These are phyloP conservation scores for Microctenopoma lineatum DNA, from an alignment of 2,797 vertebrate genomes.

Conservation along the genomic window DNA sequence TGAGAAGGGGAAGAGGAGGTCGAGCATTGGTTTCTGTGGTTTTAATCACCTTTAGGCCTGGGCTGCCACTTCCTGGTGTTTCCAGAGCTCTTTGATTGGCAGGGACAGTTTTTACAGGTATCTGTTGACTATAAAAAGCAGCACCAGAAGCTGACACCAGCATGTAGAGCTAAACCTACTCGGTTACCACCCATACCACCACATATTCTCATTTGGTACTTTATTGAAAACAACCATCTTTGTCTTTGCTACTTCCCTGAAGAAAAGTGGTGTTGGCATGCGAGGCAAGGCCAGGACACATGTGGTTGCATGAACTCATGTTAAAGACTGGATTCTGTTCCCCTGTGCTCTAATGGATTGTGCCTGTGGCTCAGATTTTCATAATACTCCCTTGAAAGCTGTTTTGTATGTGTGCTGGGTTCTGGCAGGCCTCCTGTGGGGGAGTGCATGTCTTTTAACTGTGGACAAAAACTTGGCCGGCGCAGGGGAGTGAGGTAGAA, in stretches of 20 bases:
- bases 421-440: constrained; percentile 27
- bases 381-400: constrained; percentile 33
- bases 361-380: constrained; percentile 33
- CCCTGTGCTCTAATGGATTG: constrained; percentile 32
- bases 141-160: neutral
- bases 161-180: neutral
- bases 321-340: constrained; percentile 38
- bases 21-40: constrained; percentile 30
- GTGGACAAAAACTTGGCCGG: constrained; percentile 50
- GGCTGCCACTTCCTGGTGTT: constrained; percentile 2
- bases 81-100: constrained; percentile 10
- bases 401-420: constrained; percentile 25
- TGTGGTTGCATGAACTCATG: constrained; percentile 41
- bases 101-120: neutral
- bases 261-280: constrained; percentile 33
- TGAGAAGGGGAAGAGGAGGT: constrained; percentile 7
- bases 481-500: constrained; percentile 16
- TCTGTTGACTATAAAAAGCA: neutral
- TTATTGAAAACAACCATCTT: neutral
- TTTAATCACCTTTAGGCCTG: constrained; percentile 27
- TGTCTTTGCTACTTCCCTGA: constrained; percentile 3
- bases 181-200: neutral
- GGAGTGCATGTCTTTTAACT: constrained; percentile 30
- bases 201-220: neutral
- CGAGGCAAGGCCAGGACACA: constrained; percentile 15